These are phyloP conservation scores for Mobula birostris DNA, from an alignment of 2,113 vertebrate species.

Conservation along the genomic window DNA sequence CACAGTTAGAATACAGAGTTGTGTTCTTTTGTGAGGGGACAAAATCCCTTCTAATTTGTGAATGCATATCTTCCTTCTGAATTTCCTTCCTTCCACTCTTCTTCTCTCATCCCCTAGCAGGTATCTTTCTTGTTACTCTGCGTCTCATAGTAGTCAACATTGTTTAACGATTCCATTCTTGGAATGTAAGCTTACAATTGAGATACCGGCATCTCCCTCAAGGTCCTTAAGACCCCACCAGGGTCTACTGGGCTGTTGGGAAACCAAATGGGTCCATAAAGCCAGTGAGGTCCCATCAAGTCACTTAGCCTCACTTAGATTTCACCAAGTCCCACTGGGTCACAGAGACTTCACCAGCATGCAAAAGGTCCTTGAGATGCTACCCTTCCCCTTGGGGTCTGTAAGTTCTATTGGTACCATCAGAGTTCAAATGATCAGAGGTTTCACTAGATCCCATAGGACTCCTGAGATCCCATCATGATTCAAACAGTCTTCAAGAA, in stretches of 20 bases:
- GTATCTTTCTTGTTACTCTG: not conserved
- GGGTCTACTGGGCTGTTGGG: not conserved
- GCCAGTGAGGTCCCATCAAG: not conserved
- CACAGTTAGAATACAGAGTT: not conserved
- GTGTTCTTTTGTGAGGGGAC: not conserved
- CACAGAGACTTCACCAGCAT: too few species aligned
- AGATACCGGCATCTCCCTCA: too few species aligned
- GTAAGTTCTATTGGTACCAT: too few species aligned
- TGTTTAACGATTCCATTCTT: too few species aligned
- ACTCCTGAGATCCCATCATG: not conserved
- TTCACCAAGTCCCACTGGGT: not conserved
- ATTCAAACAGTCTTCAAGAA: not conserved
- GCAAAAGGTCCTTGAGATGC: not conserved
- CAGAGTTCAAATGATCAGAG: not conserved
- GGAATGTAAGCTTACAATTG: too few species aligned
- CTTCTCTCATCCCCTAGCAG: not conserved
- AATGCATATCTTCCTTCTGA: not conserved
- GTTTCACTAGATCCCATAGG: not conserved
- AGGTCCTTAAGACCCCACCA: not conserved
- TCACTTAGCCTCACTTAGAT: not conserved
- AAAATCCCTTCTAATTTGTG: not conserved
- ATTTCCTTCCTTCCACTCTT: not conserved
- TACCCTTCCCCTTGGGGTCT: not conserved
- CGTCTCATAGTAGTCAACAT: not conserved
- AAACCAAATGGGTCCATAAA: not conserved